phyloP scores from a whole-genome alignment of 2,113 vertebrate species.

The Tor tambroides region DNA sequence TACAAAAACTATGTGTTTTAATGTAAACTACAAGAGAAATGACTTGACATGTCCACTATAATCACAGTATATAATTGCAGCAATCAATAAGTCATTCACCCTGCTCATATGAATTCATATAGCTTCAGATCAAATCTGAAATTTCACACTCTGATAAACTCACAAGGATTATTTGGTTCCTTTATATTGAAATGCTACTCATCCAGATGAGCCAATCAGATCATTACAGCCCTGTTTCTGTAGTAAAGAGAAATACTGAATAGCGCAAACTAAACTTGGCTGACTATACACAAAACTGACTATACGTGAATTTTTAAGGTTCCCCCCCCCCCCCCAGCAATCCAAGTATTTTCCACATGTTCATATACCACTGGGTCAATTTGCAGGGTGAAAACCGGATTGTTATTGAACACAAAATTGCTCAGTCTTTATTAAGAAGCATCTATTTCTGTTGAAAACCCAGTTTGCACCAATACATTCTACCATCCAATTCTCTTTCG shows the following conservation, averaged over 20 bases:
- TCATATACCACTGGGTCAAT: background rate
- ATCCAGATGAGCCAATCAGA: background rate
- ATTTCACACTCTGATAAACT: background rate
- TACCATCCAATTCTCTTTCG: constrained; percentile 24
- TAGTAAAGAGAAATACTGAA: background rate
- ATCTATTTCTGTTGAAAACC: constrained; percentile 21
- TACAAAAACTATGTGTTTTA: no score
- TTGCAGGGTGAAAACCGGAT: background rate
- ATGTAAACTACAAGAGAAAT: background rate
- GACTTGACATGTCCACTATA: background rate
- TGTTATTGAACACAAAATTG: constrained; percentile 30
- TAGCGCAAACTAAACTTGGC: background rate
- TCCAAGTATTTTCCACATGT: background rate
- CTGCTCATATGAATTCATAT: background rate
- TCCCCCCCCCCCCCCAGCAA: background rate
- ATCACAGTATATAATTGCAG: background rate
- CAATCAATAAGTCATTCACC: constrained; percentile 1
- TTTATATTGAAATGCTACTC: background rate
- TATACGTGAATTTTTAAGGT: background rate
- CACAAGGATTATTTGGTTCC: background rate
- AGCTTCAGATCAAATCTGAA: background rate
- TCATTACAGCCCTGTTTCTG: constrained; percentile 1
- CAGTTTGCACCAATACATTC: constrained; percentile 19
- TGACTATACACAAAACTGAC: background rate
- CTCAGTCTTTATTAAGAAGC: constrained; percentile 23